Percentiles rank a stretch among this genome's conserved stretches.
Evolutionary conservation across 2,113 vertebrate species (phyloP).

Genomic region (Empidonax traillii): DNA sequence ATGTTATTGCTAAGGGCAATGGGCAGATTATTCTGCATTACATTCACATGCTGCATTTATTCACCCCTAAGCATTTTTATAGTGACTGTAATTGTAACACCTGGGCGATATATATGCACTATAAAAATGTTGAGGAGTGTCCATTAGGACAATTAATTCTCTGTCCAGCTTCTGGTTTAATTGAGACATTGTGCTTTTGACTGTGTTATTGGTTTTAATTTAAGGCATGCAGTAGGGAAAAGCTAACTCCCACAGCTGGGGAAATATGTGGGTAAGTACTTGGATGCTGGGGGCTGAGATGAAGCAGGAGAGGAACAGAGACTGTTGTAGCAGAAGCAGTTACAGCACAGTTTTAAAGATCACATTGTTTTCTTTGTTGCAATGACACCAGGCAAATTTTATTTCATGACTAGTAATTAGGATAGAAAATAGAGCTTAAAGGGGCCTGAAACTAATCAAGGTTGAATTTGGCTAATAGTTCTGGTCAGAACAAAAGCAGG

Average conservation of each 20-base stretch:
- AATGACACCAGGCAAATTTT: background rate
- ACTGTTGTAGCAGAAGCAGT: background rate
- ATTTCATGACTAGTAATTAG: background rate
- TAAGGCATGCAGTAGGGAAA: background rate
- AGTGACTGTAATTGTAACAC: constrained; percentile 48
- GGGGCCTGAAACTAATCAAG: background rate
- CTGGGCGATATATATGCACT: background rate
- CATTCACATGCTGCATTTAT: background rate
- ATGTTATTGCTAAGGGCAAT: constrained; percentile 35
- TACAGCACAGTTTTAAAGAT: background rate
- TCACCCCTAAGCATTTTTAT: constrained; percentile 30
- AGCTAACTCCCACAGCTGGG: background rate
- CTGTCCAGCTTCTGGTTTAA: constrained; percentile 19
- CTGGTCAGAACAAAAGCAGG: background rate
- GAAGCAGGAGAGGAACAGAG: background rate
- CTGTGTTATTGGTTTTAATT: background rate
- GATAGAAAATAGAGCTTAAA: constrained; percentile 19
- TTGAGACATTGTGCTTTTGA: constrained; percentile 7
- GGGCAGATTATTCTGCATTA: background rate
- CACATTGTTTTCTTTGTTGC: background rate
- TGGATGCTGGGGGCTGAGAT: background rate
- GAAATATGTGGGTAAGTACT: background rate
- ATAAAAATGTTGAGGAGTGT: constrained; percentile 24
- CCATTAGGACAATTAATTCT: constrained; percentile 41
- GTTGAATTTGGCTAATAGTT: constrained; percentile 56